A percentile compares a stretch with the other conserved stretches of the same genome.
These are phyloP conservation scores for Percopsis omiscomaycus DNA, from an alignment of 2,797 vertebrate genomes.

Conservation along the genomic window DNA sequence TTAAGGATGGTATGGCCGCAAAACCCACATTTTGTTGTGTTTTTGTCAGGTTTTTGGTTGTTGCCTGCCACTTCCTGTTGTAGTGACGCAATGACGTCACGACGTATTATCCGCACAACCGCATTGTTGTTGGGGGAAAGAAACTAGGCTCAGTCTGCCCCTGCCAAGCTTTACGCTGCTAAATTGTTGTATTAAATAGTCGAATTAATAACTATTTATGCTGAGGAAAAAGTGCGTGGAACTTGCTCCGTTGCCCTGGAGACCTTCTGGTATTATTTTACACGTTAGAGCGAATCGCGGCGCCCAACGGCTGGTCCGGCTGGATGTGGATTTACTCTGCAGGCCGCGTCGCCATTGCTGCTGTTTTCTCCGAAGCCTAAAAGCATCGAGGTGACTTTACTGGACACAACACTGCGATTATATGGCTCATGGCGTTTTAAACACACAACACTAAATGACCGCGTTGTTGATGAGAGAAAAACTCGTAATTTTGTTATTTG, in stretches of 20 bases:
- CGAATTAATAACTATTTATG: constrained; percentile 11
- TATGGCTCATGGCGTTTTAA: too few species aligned
- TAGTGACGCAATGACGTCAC: constrained; percentile 61
- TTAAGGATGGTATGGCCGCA: background rate
- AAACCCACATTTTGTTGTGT: background rate
- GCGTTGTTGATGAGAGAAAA: background rate
- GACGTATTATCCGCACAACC: constrained; percentile 60
- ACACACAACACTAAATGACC: background rate
- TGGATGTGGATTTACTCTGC: constrained; percentile 73
- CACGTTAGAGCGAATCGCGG: constrained; percentile 53
- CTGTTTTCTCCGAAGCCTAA: constrained; percentile 58
- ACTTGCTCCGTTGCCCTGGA: constrained; percentile 63
- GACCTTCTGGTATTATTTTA: constrained; percentile 35
- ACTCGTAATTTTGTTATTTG: constrained; percentile 15
- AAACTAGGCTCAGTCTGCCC: constrained; percentile 59
- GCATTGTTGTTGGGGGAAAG: constrained; percentile 84
- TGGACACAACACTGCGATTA: too few species aligned
- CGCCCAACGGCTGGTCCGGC: constrained; percentile 60
- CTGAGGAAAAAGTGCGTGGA: constrained; percentile 12
- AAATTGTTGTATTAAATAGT: constrained; percentile 26
- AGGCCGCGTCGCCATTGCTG: constrained; percentile 79
- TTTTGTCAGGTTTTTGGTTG: background rate
- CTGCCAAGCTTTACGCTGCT: constrained; percentile 51
- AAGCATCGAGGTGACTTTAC: too few species aligned
- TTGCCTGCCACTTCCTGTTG: constrained; percentile 52